These are phyloP conservation scores for Amblyopsis hoosieri DNA, from an alignment of 2,797 vertebrate species.

Conservation along the genomic window DNA sequence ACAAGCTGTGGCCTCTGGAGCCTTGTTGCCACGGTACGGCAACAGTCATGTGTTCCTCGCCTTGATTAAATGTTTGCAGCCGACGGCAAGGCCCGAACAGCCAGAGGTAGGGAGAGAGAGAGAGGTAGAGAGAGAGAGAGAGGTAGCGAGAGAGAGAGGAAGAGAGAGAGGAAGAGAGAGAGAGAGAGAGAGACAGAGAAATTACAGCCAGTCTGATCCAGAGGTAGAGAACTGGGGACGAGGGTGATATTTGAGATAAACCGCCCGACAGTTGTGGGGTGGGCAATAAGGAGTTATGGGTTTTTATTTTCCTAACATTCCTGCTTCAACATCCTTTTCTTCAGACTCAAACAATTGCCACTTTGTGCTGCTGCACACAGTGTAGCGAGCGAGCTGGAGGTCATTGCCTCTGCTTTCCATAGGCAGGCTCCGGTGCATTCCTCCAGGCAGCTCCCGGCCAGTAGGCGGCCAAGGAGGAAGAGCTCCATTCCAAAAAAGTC, in stretches of 20 bases:
- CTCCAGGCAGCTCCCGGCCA: constrained; percentile 60
- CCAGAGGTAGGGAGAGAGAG: not conserved
- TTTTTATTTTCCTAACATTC: constrained; percentile 69
- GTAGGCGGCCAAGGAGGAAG: constrained; percentile 73
- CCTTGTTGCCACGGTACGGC: constrained; percentile 1
- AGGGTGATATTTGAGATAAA: constrained; percentile 27
- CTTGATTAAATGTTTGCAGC: constrained; percentile 26
- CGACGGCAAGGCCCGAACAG: constrained; percentile 4
- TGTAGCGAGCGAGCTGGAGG: constrained; percentile 61
- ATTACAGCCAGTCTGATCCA: constrained; percentile 14
- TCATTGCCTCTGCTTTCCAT: constrained; percentile 74
- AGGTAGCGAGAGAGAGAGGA: constrained; percentile 16
- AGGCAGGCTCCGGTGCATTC: constrained; percentile 70
- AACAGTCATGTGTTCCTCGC: constrained; percentile 14
- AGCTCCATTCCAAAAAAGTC: constrained; percentile 75
- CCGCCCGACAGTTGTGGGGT: constrained; percentile 22
- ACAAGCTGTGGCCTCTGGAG: constrained; percentile 7
- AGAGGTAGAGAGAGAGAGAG: constrained; percentile 3
- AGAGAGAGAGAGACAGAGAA: constrained; percentile 1
- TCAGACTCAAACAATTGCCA: constrained; percentile 74
- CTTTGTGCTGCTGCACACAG: constrained; percentile 71
- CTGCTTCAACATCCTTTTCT: constrained; percentile 76
- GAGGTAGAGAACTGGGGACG: constrained; percentile 19
- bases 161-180: constrained; percentile 21
- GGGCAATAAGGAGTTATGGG: constrained; percentile 65